Conservation (phyloP, 23 tunicate species). For the Halocynthia roretzi region DNA sequence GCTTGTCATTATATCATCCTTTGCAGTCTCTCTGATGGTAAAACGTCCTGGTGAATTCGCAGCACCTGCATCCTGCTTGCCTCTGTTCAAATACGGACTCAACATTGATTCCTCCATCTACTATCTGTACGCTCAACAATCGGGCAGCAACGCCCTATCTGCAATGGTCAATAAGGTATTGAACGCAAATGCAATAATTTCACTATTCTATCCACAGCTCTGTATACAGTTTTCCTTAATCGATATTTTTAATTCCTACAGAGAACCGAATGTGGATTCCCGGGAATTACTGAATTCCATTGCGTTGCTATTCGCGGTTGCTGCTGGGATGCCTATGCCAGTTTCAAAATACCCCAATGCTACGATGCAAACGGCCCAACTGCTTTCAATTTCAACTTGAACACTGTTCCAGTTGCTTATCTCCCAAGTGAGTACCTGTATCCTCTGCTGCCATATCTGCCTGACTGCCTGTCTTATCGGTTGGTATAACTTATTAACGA, state of each 20-base stretch:
- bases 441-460: neutral
- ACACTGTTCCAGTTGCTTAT: conserved; percentile 75
- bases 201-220: neutral
- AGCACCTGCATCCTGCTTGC: conserved; percentile 54
- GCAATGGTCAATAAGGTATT: conserved; percentile 25
- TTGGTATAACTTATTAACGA: too few species aligned
- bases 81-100: conserved; percentile 75
- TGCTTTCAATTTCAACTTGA: conserved; percentile 33
- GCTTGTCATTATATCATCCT: neutral
- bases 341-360: conserved; percentile 89
- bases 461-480: too few species aligned
- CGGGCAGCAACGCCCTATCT: conserved; percentile 3
- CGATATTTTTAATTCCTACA: neutral
- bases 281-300: conserved; percentile 97
- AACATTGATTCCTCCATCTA: conserved; percentile 36
- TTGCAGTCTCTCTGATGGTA: conserved; percentile 54
- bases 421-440: conserved; percentile 46
- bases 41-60: conserved; percentile 73
- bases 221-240: neutral
- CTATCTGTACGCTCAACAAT: conserved; percentile 1
- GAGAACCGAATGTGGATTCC: conserved; percentile 98
- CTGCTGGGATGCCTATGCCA: conserved; percentile 87
- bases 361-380: conserved; percentile 59
- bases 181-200: too few species aligned
- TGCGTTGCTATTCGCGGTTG: conserved; percentile 99